phyloP scores from a whole-genome alignment of 2,797 vertebrate genomes.

The Anguilla marmorata region DNA sequence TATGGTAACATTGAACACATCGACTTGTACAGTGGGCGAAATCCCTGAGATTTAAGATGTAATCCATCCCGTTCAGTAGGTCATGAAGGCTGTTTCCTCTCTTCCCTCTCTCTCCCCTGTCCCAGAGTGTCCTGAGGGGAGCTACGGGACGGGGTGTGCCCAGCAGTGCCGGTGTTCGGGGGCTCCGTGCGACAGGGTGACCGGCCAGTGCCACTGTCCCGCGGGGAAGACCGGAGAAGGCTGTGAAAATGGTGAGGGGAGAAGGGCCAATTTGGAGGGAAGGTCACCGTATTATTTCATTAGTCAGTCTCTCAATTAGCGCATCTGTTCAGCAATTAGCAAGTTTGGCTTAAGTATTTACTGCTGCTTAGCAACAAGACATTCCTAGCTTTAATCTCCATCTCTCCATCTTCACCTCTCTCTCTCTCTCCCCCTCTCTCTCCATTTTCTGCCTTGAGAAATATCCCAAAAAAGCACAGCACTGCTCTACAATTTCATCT shows the following conservation, averaged over 20 bases:
- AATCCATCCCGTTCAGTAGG: not conserved
- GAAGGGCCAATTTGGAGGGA: not conserved
- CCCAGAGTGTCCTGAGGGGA: slow-evolving; percentile 70
- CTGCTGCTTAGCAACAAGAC: no score
- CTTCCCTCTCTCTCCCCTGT: not conserved
- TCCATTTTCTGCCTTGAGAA: not conserved
- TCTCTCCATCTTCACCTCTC: not conserved
- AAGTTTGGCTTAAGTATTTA: not conserved
- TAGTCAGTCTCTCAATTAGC: not conserved
- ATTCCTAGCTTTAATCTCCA: not conserved
- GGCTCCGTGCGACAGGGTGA: slow-evolving; percentile 64
- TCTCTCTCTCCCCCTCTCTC: not conserved
- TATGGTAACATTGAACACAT: not conserved
- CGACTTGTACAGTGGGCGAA: not conserved
- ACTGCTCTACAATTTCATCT: slow-evolving; percentile 5
- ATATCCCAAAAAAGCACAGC: not conserved
- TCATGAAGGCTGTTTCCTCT: not conserved
- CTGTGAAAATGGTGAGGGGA: slow-evolving; percentile 73
- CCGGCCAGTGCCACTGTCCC: slow-evolving; percentile 70
- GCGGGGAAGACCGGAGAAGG: slow-evolving; percentile 65
- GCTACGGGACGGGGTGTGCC: slow-evolving; percentile 70
- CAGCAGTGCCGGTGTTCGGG: slow-evolving; percentile 70
- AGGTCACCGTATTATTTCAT: not conserved
- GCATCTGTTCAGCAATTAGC: not conserved
- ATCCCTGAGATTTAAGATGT: not conserved